phyloP scores from a whole-genome alignment of 1,140 invertebrate genomes.

The Xylocopa sonorina region DNA sequence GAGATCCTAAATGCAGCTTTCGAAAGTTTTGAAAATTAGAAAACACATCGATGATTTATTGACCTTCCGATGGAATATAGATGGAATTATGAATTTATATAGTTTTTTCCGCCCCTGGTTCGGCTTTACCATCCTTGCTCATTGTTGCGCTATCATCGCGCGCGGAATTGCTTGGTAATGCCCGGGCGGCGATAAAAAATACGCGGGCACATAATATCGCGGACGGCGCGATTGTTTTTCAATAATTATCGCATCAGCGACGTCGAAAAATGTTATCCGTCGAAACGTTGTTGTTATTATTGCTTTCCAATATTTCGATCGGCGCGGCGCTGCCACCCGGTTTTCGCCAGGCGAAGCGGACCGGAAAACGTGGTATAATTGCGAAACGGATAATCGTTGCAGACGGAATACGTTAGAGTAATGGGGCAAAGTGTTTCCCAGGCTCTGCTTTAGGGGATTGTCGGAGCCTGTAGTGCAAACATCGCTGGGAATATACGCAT shows the following conservation, averaged over 20 bases:
- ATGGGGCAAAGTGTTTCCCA: conserved; percentile 1
- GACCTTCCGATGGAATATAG: too few species aligned
- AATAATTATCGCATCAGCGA: conserved; percentile 13
- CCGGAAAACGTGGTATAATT: neutral
- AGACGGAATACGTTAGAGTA: neutral
- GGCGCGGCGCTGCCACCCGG: neutral
- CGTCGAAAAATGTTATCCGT: conserved; percentile 4
- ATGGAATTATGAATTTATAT: too few species aligned
- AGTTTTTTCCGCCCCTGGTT: neutral
- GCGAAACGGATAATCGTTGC: conserved; percentile 12
- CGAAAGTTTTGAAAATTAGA: too few species aligned
- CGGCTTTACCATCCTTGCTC: neutral
- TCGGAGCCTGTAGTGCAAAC: neutral
- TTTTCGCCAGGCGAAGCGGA: neutral
- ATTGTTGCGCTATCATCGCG: neutral
- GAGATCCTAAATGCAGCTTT: too few species aligned
- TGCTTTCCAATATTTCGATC: neutral
- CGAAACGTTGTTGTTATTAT: conserved; percentile 4
- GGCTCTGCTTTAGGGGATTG: neutral
- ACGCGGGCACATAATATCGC: neutral
- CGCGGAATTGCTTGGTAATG: neutral
- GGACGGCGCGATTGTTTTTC: neutral
- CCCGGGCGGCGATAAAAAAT: neutral
- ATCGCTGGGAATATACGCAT: neutral
- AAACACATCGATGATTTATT: too few species aligned